Evolutionary conservation across 1,140 invertebrate species (phyloP).

Genomic region (Microplitis mediator): DNA sequence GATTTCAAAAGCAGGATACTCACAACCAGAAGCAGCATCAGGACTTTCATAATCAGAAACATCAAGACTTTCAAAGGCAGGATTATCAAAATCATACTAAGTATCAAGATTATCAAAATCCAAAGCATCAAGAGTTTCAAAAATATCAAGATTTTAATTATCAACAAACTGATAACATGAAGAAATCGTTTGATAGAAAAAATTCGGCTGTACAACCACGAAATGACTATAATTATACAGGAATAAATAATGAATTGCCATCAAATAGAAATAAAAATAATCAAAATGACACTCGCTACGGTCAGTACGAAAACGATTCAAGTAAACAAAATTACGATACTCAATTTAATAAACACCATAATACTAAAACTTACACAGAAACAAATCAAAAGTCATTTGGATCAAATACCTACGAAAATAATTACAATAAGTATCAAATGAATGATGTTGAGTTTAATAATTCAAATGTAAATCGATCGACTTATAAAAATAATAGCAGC

Average conservation of each 20-base stretch:
- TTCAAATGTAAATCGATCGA: slow-evolving; percentile 16
- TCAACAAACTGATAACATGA: slow-evolving; percentile 38
- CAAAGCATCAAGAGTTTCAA: no score
- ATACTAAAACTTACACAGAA: slow-evolving; percentile 44
- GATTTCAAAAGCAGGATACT: slow-evolving; percentile 46
- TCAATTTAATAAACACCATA: slow-evolving; percentile 15
- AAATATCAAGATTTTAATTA: slow-evolving; percentile 45
- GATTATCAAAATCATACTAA: no score
- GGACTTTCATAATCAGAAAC: no score
- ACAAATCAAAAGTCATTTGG: slow-evolving; percentile 36
- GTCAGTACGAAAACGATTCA: slow-evolving; percentile 32
- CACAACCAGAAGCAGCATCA: no score
- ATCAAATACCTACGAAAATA: slow-evolving; percentile 43
- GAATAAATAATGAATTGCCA: slow-evolving; percentile 13
- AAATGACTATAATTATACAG: slow-evolving; percentile 18
- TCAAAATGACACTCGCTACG: slow-evolving; percentile 30
- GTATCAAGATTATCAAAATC: no score
- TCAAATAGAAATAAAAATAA: slow-evolving; percentile 31
- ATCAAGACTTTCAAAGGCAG: no score
- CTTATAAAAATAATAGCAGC: slow-evolving; percentile 39
- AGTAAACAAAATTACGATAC: slow-evolving; percentile 39
- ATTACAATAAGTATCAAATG: slow-evolving; percentile 27
- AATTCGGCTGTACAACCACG: slow-evolving; percentile 33
- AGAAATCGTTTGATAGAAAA: slow-evolving; percentile 38
- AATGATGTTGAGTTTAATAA: slow-evolving; percentile 11